Conservation (phyloP, 2,113 vertebrate genomes). For the Plestiodon gilberti region DNA sequence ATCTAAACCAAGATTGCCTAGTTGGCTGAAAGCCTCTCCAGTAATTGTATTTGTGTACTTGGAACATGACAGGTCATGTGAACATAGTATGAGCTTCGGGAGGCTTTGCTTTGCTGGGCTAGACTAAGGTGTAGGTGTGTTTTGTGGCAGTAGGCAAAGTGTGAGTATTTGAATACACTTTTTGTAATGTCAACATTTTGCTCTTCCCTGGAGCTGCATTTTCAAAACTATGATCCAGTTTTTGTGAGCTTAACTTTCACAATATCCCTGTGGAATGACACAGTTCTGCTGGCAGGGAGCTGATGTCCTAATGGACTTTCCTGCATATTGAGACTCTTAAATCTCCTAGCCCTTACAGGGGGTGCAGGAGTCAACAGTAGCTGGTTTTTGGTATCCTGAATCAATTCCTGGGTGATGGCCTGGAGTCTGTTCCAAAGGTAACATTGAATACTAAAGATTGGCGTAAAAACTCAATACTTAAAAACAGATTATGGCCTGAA, state of each 20-base stretch:
- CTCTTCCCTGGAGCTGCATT: constrained; percentile 34
- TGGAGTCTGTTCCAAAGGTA: not conserved
- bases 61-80: not conserved
- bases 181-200: constrained; percentile 17
- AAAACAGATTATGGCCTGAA: not conserved
- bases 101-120: constrained; percentile 23
- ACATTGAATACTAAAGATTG: not conserved
- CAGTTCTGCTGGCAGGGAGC: constrained; percentile 33
- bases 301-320: constrained; percentile 36
- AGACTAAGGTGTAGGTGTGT: constrained; percentile 30
- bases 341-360: not conserved
- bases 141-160: constrained; percentile 16
- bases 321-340: constrained; percentile 38
- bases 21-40: not conserved
- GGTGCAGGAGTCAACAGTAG: not conserved
- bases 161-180: constrained; percentile 11
- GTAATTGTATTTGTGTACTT: not conserved
- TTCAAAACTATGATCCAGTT: constrained; percentile 40
- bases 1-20: not conserved
- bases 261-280: constrained; percentile 31
- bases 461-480: not conserved
- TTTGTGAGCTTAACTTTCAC: constrained; percentile 50
- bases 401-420: not conserved
- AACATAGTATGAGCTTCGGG: not conserved
- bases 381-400: not conserved